Percentiles rank a stretch among this genome's conserved stretches.
Conservation (phyloP, 2,888 invertebrate species). For the Dynastes maya region DNA sequence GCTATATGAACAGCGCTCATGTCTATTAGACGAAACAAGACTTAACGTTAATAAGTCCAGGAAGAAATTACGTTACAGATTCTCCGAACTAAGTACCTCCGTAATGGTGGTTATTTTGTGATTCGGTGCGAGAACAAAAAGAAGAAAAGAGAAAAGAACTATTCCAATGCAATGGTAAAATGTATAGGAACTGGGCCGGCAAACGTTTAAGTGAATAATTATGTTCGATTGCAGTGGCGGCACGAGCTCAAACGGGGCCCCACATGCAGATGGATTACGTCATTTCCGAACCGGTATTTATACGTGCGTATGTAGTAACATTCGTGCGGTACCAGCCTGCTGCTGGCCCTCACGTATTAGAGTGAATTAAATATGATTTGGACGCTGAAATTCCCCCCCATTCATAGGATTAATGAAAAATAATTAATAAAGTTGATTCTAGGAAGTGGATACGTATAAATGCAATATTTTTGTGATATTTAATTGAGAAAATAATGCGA, state of each 20-base stretch:
- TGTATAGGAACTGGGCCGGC: constrained; percentile 42
- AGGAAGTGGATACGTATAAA: not conserved
- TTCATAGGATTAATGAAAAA: not conserved
- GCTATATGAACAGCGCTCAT: not conserved
- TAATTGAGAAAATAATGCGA: not conserved
- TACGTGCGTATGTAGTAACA: constrained; percentile 12
- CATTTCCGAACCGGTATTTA: constrained; percentile 64
- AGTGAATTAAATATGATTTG: constrained; percentile 39
- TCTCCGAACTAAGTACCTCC: constrained; percentile 29
- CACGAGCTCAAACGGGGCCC: constrained; percentile 61
- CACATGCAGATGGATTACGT: constrained; percentile 65
- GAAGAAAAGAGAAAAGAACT: not conserved
- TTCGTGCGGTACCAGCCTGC: not conserved
- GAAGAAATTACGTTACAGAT: constrained; percentile 32
- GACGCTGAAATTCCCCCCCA: constrained; percentile 6
- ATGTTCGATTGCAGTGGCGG: constrained; percentile 60
- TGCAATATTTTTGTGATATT: not conserved
- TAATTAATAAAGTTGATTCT: not conserved
- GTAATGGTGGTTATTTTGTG: constrained; percentile 22
- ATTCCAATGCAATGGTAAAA: not conserved
- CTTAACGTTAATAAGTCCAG: constrained; percentile 28
- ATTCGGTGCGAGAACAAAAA: constrained; percentile 19
- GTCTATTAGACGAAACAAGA: constrained; percentile 24
- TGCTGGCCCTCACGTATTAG: constrained; percentile 21
- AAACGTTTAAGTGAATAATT: constrained; percentile 58